phyloP scores from a whole-genome alignment of 1,140 invertebrate genomes.

The Drosophila ogumai region DNA sequence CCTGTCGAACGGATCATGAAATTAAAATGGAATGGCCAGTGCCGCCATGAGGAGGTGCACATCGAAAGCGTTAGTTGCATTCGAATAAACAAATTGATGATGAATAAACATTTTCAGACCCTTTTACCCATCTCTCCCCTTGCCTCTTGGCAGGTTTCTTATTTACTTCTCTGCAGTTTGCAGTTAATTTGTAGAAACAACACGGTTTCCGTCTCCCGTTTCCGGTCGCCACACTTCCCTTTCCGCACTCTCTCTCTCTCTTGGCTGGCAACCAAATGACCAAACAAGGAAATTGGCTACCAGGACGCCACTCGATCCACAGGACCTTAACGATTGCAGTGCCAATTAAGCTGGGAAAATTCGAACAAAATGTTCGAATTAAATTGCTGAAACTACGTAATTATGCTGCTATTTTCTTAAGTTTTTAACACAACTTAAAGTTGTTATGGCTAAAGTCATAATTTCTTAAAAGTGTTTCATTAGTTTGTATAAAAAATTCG shows the following conservation, averaged over 20 bases:
- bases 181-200: constrained; percentile 66
- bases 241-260: background rate
- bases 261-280: constrained; percentile 34
- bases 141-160: constrained; percentile 26
- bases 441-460: background rate
- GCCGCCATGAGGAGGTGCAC: background rate
- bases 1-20: constrained; percentile 36
- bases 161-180: constrained; percentile 54
- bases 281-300: constrained; percentile 50
- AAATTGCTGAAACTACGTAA: constrained; percentile 11
- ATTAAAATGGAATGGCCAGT: constrained; percentile 39
- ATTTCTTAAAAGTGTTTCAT: background rate
- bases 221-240: constrained; percentile 26
- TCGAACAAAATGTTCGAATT: constrained; percentile 12
- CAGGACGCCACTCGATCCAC: constrained; percentile 11
- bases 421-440: background rate
- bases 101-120: constrained; percentile 57
- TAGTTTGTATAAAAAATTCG: background rate
- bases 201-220: constrained; percentile 48
- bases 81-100: constrained; percentile 65
- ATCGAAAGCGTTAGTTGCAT: constrained; percentile 34
- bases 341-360: constrained; percentile 36
- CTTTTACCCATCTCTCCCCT: background rate
- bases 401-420: constrained; percentile 1
- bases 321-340: constrained; percentile 23